Percentiles rank a stretch among this genome's conserved stretches.
phyloP scores from a whole-genome alignment of 2,797 vertebrate genomes.

The Micrastur ruficollis region DNA sequence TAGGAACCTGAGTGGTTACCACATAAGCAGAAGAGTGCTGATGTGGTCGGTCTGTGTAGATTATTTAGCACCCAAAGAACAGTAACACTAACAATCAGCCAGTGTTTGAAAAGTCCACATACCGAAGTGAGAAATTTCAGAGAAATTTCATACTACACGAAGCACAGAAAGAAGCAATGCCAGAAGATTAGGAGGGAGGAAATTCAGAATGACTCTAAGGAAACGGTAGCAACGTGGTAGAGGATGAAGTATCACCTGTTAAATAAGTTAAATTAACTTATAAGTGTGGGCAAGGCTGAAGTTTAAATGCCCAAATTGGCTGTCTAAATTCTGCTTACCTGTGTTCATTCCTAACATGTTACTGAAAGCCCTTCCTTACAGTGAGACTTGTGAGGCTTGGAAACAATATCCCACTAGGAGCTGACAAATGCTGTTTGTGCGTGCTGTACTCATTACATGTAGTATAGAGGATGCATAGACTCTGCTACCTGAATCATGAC shows the following conservation, averaged over 20 bases:
- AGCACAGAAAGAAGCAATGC: fast-evolving
- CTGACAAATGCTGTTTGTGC: background rate
- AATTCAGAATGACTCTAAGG: background rate
- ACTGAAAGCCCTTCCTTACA: background rate
- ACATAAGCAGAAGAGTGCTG: background rate
- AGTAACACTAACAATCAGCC: background rate
- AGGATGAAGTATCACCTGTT: background rate
- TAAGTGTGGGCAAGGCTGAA: background rate
- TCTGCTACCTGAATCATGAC: background rate
- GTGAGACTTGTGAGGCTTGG: background rate
- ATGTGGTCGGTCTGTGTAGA: background rate
- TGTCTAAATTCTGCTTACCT: background rate
- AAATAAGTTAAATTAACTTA: background rate
- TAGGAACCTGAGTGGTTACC: background rate
- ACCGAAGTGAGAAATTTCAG: background rate
- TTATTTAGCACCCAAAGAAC: background rate
- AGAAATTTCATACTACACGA: background rate
- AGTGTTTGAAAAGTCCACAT: background rate
- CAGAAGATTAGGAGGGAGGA: background rate
- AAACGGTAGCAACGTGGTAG: background rate
- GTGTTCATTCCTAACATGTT: background rate
- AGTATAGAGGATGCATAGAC: background rate
- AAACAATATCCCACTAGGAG: background rate
- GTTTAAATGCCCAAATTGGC: background rate
- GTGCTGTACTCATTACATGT: background rate